Base-by-base conservation (phyloP, 1,140 invertebrate genomes). In the Euura lappo region DNA sequence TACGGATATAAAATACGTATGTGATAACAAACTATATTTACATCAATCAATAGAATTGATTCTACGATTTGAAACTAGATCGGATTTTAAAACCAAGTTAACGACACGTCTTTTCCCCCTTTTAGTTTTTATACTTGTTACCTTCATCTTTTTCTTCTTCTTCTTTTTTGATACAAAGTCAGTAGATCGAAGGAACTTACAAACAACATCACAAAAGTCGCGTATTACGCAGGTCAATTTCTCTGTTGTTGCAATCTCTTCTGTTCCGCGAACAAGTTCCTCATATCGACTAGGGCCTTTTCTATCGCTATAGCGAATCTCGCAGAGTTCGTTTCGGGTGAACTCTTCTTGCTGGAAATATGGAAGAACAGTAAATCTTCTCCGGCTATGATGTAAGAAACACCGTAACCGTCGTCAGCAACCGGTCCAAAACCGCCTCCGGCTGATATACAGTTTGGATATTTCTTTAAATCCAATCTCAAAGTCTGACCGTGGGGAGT, bases 341-440 rank as follows among this genome's bases (percentile, higher is more conserved):
- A 98, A 79, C 93, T 96, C 77, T 91, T 93, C 87, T 99, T 99
- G 83, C 95, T 96, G 7, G 97, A 99, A 79, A 99, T 95, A 86
- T 99, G 98, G 90, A 99, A 99, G 89, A 99, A 99, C 51, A 99
- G 84, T 42, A 94, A 89, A 89, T 99, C 92, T 90, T 99, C 98
- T 68, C 98, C 98, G 73, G 97, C 97, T 80, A 99, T 96, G 74
- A 99, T 98, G 83, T 99, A 99, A 2, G 97, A 99, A 2, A 99
- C 98, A 65, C 98, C 98, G 87, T 99, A 99, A 47, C 98, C 98
- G 89, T 99, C 96, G 89, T 99, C 97, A 28, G 98, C 97, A 4
- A 97, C 98, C 3, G 98, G 98, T 2, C 98, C 98, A 89, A 99
- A 99, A 67, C 98, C 98, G 68, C 98, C 98, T 44, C 98, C 98